A percentile compares a stretch with the other conserved stretches of the same genome.
phyloP scores from a whole-genome alignment of 2,888 invertebrate species.

The Agrilus biguttatus region DNA sequence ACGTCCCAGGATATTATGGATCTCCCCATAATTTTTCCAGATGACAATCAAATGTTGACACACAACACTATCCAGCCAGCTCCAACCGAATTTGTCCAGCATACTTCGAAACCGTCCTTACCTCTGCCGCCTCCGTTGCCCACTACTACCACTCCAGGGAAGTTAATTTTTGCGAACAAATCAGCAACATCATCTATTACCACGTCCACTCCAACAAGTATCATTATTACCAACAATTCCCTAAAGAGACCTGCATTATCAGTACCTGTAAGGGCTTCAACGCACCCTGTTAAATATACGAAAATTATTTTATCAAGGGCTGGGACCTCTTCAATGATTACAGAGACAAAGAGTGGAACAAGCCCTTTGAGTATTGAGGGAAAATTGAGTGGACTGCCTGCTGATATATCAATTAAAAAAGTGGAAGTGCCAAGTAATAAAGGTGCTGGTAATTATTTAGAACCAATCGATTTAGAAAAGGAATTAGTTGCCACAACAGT shows the following conservation, averaged over 20 bases:
- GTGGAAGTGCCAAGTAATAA: slow-evolving; percentile 7
- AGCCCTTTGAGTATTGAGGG: slow-evolving; percentile 7
- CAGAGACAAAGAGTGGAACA: slow-evolving; percentile 8
- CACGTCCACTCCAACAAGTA: slow-evolving; percentile 2
- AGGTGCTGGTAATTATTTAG: slow-evolving; percentile 5
- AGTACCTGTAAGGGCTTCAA: slow-evolving; percentile 7
- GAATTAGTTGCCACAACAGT: slow-evolving; percentile 24
- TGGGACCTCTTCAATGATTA: slow-evolving; percentile 9
- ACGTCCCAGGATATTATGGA: slow-evolving; percentile 44
- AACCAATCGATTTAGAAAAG: slow-evolving; percentile 24
- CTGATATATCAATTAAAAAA: slow-evolving; percentile 19
- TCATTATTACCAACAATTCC: slow-evolving; percentile 8
- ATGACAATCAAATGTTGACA: slow-evolving; percentile 31
- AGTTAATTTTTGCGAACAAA: slow-evolving; percentile 17
- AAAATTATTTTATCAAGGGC: slow-evolving; percentile 38
- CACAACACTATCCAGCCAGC: slow-evolving; percentile 15
- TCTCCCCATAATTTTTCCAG: slow-evolving; percentile 51
- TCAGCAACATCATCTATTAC: too few relatives aligned
- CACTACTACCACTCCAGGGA: slow-evolving; percentile 7
- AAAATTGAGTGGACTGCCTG: slow-evolving; percentile 13
- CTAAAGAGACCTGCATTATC: slow-evolving; percentile 10
- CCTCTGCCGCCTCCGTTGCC: slow-evolving; percentile 5
- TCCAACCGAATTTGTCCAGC: slow-evolving; percentile 5
- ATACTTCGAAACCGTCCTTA: slow-evolving; percentile 1
- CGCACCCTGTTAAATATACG: slow-evolving; percentile 29